A percentile compares a stretch with the other conserved stretches of the same genome.
phyloP scores from a whole-genome alignment of 1,140 invertebrate species.

The Zaprionus vittiger region DNA sequence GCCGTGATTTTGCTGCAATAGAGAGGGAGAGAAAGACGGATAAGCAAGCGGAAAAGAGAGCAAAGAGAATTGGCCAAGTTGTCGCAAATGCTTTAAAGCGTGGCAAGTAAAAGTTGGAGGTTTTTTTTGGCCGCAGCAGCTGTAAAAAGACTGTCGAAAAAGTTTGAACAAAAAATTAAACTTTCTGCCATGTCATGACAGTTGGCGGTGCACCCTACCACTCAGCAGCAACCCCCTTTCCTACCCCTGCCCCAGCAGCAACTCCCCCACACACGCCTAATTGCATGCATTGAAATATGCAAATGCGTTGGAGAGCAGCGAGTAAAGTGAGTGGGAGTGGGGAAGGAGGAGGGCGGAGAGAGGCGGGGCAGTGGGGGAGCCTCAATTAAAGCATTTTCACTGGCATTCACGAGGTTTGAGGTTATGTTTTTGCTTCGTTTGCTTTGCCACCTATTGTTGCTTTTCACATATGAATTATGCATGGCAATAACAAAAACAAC shows the following conservation, averaged over 20 bases:
- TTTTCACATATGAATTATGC: slow-evolving; percentile 84
- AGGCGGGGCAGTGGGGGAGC: slow-evolving; percentile 16
- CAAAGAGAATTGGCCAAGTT: background rate
- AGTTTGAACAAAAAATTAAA: slow-evolving; percentile 48
- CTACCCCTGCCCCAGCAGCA: background rate
- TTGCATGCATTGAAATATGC: slow-evolving; percentile 83
- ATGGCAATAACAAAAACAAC: slow-evolving; percentile 64
- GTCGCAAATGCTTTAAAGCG: background rate
- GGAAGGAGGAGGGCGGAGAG: background rate
- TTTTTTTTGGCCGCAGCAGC: slow-evolving; percentile 2
- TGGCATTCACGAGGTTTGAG: slow-evolving; percentile 57
- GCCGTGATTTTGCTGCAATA: slow-evolving; percentile 77
- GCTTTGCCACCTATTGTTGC: slow-evolving; percentile 76
- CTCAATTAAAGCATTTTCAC: slow-evolving; percentile 81
- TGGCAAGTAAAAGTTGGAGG: background rate
- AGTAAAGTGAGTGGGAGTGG: slow-evolving; percentile 5
- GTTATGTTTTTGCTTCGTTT: slow-evolving; percentile 71
- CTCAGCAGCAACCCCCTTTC: background rate
- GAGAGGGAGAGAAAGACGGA: slow-evolving; percentile 2
- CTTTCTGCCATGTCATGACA: slow-evolving; percentile 56
- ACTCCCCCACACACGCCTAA: slow-evolving; percentile 54
- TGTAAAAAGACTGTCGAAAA: slow-evolving; percentile 22
- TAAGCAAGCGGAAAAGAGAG: slow-evolving; percentile 24
- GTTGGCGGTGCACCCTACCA: slow-evolving; percentile 28
- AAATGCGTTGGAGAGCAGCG: slow-evolving; percentile 51